Evolutionary conservation across 2,888 invertebrate genomes (phyloP), one percentile per base, ranked within the genome.

Genomic region (Tenthredo scrophulariae): DNA sequence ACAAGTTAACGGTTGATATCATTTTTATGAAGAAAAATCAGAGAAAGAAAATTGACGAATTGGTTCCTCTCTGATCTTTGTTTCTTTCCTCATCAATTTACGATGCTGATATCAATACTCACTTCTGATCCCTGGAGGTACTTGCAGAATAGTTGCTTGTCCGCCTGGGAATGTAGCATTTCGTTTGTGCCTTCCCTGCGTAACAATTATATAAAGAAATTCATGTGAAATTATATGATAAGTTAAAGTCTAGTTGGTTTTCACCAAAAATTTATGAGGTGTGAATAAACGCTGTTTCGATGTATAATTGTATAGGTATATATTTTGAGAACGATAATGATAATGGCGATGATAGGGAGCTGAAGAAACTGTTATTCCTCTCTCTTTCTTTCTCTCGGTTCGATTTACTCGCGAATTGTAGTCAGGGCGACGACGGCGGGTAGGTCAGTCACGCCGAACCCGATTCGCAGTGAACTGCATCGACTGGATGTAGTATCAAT

Each of bases 121-220:
- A 96, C 96, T 95, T 94, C 96, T 94, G 85, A 94, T 92, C n/a
- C 95, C 94, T 9, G 95, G 95, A 26, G 95, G 94, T 86, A 95
- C 94, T 91, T 95, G 95, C 87, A 95, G 93, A 84, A 96, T 94
- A 87, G 95, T 95, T 79, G 95, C 96, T 92, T 97, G 96, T 18
- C 96, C 96, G 29, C 97, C 97, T 54, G 97, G 97, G 93, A 97
- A 96, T 43, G 97, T 97, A 15, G 97, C 96, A 92, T 97, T 97
- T 86, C 97, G 94, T 94, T 97, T 97, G 92, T 97, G 97, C 80
- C 97, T 96, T 86, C 97, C 97, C 95, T 96, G 94, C 22, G 91
- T 91, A 75, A 86, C 80, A 85, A 58, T 37, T 7, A 33, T 29
- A 33, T 33, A 62, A 43, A n/a, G n/a, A 13, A 62, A 65, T 18